Evolutionary conservation across 2,888 invertebrate species (phyloP), one percentile per base, ranked within the genome.

Genomic region (Chrysopilus asiliformis): DNA sequence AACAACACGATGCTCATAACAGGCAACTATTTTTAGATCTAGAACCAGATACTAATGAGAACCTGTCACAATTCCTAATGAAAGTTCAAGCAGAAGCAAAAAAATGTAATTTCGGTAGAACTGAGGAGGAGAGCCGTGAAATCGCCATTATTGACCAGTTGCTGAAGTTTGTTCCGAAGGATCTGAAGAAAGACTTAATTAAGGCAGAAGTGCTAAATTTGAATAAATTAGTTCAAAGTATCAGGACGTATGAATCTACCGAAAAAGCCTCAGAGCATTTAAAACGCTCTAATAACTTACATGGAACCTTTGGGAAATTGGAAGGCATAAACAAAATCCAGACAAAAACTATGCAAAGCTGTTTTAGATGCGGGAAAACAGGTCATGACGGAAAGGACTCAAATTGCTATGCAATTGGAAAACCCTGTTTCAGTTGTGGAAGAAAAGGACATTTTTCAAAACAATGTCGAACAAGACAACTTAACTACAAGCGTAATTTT

Each of bases 1-100:
- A 48, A 28, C 45, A 45, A 33, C 41, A 42, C 26, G 30, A 28
- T 15, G 24, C 38, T 38, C 41, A 32, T 25, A 51, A 54, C 43
- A 18, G 49, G 10, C 48, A 52, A 38, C 2, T 50, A 8, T 52
- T 53, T 43, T 33, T 49, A 3, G 29, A 45, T 3, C 30, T 47
- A 2, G 40, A 48, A 47, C 34, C 51, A 37, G 49, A 50, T 49
- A 32, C 28, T 15, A 42, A 29, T 2, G 52, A 55, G 24, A 50
- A 47, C 26, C 51, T 54, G 34, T 48, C 50, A 32, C 53, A 51
- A 29, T 55, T 51, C 34, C 17, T 52, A 6, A 30, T 48, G 5
- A 34, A 47, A 27, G 29, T 52, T n/a, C n/a, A 6, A 45, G 46
- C 43, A 43, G 24, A 34, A 37, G 15, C 32, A 12, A 13, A 3